Evolutionary conservation across 2,888 invertebrate genomes (phyloP).

Genomic region (Polydrusus pterygomalis): DNA sequence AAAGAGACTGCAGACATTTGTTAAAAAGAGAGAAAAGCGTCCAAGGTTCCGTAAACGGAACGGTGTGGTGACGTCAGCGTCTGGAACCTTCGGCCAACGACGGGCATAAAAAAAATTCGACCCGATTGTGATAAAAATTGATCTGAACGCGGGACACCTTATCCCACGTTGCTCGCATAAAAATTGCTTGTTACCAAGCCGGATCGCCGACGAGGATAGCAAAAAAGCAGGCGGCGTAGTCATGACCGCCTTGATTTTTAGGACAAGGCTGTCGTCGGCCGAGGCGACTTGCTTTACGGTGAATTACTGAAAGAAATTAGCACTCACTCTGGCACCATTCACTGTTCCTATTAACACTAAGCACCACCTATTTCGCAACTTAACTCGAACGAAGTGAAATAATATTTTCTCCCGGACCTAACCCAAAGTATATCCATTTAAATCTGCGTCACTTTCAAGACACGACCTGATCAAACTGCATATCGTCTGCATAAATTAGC

Average conservation of each 20-base stretch:
- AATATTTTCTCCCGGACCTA: background rate
- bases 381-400: background rate
- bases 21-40: conserved; percentile 62
- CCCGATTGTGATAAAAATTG: conserved; percentile 49
- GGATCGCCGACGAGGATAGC: conserved; percentile 40
- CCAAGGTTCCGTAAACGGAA: conserved; percentile 65
- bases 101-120: conserved; percentile 56
- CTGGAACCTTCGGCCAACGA: conserved; percentile 61
- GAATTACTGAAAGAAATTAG: conserved; percentile 43
- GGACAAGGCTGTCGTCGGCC: conserved; percentile 54
- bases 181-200: conserved; percentile 54
- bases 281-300: conserved; percentile 43
- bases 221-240: conserved; percentile 52
- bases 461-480: conserved; percentile 7
- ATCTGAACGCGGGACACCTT: conserved; percentile 50
- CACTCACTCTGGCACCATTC: conserved; percentile 44
- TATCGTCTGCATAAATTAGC: conserved; percentile 5
- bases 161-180: conserved; percentile 53
- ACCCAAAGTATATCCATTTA: background rate
- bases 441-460: conserved; percentile 4
- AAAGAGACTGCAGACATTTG: conserved; percentile 29
- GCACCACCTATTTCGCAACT: conserved; percentile 25
- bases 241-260: conserved; percentile 56
- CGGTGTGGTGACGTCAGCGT: conserved; percentile 66
- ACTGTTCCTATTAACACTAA: conserved; percentile 42